These are phyloP conservation scores for Rhingia campestris DNA, from an alignment of 2,888 invertebrate species.

Conservation along the genomic window DNA sequence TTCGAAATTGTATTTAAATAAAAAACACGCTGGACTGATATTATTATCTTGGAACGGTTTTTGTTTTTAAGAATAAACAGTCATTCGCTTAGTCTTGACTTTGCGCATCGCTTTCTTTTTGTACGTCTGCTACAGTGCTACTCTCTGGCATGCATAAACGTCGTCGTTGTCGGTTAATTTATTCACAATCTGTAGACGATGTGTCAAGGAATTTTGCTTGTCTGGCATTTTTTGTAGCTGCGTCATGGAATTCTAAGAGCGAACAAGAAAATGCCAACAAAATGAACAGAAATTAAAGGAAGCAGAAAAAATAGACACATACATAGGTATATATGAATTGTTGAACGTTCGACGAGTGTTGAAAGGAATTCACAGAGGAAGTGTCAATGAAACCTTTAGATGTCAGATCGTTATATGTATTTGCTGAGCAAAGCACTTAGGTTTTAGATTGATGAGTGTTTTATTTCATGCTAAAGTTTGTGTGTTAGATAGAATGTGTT, in stretches of 20 bases:
- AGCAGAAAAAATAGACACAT: neutral
- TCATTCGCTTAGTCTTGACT: constrained; percentile 1
- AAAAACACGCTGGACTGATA: neutral
- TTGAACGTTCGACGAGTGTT: neutral
- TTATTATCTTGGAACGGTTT: neutral
- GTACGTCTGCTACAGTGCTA: constrained; percentile 24
- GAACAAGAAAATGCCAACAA: neutral
- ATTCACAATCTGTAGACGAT: constrained; percentile 60
- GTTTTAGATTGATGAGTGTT: constrained; percentile 16
- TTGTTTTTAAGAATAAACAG: constrained; percentile 13
- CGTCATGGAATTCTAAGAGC: constrained; percentile 36
- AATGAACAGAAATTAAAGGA: constrained; percentile 13
- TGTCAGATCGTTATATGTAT: constrained; percentile 4
- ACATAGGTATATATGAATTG: neutral
- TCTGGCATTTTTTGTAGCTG: constrained; percentile 53
- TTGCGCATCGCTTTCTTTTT: constrained; percentile 14
- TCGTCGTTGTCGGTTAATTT: constrained; percentile 41
- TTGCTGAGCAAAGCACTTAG: neutral
- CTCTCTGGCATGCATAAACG: constrained; percentile 27
- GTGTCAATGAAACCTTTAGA: constrained; percentile 31
- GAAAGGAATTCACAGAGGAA: constrained; percentile 25
- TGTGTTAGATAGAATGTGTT: too few relatives aligned
- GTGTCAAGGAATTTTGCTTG: constrained; percentile 60
- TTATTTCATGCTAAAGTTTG: neutral
- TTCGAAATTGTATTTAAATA: neutral